phyloP scores from a whole-genome alignment of 2,797 vertebrate genomes.

The Urosaurus nigricauda region DNA sequence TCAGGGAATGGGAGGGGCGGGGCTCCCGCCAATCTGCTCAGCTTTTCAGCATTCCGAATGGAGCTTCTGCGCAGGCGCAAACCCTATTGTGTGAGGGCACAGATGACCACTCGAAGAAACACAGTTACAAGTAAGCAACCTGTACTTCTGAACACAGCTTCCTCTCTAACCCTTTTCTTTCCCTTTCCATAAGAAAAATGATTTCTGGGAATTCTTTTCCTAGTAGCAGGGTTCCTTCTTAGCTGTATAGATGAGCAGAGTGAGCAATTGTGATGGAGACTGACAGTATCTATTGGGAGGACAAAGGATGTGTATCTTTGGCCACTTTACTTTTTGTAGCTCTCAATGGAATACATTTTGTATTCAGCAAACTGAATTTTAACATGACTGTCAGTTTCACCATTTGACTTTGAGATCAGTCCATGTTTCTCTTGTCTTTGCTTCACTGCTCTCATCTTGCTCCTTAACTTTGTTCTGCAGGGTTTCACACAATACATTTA shows the following conservation, averaged over 20 bases:
- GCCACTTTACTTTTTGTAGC: not conserved
- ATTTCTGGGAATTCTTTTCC: not conserved
- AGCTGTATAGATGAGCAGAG: not conserved
- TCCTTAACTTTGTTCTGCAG: conserved; percentile 16
- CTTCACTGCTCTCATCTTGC: conserved; percentile 37
- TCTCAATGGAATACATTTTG: not conserved
- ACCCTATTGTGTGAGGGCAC: too few species aligned
- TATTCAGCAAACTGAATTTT: too few species aligned
- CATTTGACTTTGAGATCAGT: not conserved
- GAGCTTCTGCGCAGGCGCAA: too few species aligned
- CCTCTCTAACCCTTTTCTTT: too few species aligned
- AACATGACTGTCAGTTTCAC: not conserved
- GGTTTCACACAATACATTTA: conserved; percentile 40
- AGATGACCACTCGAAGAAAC: too few species aligned
- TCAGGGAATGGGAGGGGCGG: too few species aligned
- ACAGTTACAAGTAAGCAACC: too few species aligned
- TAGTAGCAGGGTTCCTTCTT: not conserved
- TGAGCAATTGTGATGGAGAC: not conserved
- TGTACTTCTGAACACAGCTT: too few species aligned
- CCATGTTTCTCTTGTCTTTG: not conserved
- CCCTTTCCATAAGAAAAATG: too few species aligned
- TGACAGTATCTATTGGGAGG: not conserved
- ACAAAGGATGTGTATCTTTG: not conserved
- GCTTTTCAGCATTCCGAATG: too few species aligned
- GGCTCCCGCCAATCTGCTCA: too few species aligned